Evolutionary conservation across 2,888 invertebrate species (phyloP), one percentile per base, ranked within the genome.

Genomic region (Pseudanteris insignis): DNA sequence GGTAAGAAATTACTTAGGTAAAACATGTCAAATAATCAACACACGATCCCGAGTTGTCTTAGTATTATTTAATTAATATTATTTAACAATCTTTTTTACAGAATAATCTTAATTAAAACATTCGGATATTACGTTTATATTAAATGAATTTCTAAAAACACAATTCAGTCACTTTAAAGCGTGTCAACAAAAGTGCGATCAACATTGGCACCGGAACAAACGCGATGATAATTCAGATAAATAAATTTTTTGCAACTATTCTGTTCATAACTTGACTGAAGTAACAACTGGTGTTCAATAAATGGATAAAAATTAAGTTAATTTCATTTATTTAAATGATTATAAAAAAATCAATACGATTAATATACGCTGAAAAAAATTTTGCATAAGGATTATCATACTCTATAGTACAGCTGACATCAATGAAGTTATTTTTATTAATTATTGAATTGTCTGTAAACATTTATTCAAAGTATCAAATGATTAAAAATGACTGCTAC

Each of bases 21-120:
- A 34, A 43, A 8, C 10, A 8, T 26, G 26, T 8, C 14, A 57
- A 57, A 57, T 43, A 48, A 57, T 6, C 21, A 57, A 53, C 54
- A 40, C 46, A 18, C 26, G 43, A 7, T 43, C 48, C 43, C 43
- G 36, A 48, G n/a, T 47, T 48, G 37, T 57, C 28, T 48, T 18
- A 40, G 48, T 57, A 41, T 43, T 36, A 37, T 57, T 57, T 57
- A 47, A 57, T 55, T 48, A 26, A 28, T 57, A 29, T 26, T 10
- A 40, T 12, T 48, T 43, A 57, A 57, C 48, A 57, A 57, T 43
- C 18, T 43, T 47, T 7, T 41, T 46, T 57, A 57, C 57, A 57
- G 36, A 29, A 15, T 28, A 30, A 14, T 14, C 38, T 46, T 57
- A 36, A 38, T 24, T 8, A 12, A 53, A 46, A 38, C 28, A 46